Evolutionary conservation across 2,888 invertebrate genomes (phyloP).

Genomic region (Oxytorus armatus): DNA sequence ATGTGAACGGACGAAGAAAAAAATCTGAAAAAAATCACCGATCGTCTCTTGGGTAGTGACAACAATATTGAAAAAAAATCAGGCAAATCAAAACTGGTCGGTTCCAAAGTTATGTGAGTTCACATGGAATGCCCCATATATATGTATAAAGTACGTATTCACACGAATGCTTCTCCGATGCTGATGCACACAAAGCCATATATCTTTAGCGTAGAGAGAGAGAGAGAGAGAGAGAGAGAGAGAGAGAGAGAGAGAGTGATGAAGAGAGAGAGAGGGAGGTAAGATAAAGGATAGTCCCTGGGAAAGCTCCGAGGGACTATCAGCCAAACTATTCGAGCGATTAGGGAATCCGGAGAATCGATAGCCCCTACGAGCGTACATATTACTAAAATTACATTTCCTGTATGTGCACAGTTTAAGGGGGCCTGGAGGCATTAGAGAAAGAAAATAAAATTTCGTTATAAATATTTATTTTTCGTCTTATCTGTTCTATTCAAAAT

Average conservation of each 20-base stretch:
- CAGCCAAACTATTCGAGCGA: slow-evolving; percentile 62
- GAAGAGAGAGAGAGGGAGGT: slow-evolving; percentile 40
- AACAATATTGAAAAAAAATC: no score
- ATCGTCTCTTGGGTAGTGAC: no score
- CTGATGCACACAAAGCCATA: slow-evolving; percentile 35
- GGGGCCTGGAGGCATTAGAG: no score
- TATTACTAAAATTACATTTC: background rate
- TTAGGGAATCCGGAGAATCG: slow-evolving; percentile 63
- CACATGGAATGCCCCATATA: no score
- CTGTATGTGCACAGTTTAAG: no score
- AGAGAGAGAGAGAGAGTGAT: slow-evolving; percentile 44
- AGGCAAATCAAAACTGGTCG: no score
- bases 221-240: slow-evolving; percentile 39
- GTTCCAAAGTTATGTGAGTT: no score
- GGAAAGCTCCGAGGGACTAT: slow-evolving; percentile 52
- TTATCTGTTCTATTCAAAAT: no score
- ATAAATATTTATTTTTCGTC: no score
- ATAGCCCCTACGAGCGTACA: slow-evolving; percentile 22
- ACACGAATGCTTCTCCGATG: slow-evolving; percentile 7
- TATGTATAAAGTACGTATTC: background rate
- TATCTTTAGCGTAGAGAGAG: slow-evolving; percentile 40
- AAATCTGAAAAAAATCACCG: no score
- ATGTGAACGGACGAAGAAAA: no score
- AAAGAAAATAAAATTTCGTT: no score
- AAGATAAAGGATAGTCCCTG: slow-evolving; percentile 60